These are phyloP conservation scores for Cuniculus paca DNA, from an alignment of 2,797 vertebrate genomes.

Conservation along the genomic window DNA sequence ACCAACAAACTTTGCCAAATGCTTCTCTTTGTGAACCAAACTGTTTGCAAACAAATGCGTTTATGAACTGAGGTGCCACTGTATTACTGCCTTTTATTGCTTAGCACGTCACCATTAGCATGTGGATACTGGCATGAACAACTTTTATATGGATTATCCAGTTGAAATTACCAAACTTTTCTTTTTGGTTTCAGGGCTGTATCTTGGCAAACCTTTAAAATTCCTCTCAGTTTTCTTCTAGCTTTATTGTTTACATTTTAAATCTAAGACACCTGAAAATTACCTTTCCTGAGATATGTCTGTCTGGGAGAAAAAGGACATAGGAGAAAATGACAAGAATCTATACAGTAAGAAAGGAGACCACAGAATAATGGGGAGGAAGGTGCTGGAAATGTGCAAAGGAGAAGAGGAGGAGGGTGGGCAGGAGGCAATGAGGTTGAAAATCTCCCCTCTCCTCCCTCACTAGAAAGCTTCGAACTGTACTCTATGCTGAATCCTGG, in stretches of 20 bases:
- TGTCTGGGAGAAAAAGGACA: background rate
- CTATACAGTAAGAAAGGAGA: background rate
- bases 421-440: background rate
- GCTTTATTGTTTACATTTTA: slow-evolving; percentile 10
- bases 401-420: background rate
- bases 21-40: background rate
- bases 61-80: background rate
- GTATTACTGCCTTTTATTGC: too few species aligned
- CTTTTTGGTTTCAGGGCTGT: background rate
- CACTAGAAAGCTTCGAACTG: background rate
- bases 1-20: background rate
- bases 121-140: background rate
- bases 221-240: background rate
- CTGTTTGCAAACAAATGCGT: background rate
- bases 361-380: background rate
- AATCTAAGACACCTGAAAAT: background rate
- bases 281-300: background rate
- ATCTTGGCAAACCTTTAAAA: background rate
- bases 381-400: background rate
- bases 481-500: background rate
- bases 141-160: background rate
- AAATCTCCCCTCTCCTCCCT: background rate
- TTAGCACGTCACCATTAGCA: background rate
- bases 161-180: background rate
- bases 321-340: background rate